A percentile compares a stretch with the other conserved stretches of the same genome.
Evolutionary conservation across 2,797 vertebrate species (phyloP).

Genomic region (Triplophysa yarkandensis): DNA sequence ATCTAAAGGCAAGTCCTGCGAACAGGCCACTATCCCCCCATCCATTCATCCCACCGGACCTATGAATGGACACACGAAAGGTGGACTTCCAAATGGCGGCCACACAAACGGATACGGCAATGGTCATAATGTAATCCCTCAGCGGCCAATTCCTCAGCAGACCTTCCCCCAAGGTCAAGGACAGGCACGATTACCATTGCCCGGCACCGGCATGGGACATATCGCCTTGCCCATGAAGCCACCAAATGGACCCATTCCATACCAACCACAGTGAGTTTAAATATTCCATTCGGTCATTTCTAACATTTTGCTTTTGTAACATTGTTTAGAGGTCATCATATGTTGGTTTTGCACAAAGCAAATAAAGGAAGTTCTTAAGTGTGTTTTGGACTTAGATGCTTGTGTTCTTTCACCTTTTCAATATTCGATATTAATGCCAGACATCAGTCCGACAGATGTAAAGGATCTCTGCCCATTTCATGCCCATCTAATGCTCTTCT

Average conservation of each 20-base stretch:
- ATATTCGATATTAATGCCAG: slow-evolving; percentile 10
- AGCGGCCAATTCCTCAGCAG: slow-evolving; percentile 86
- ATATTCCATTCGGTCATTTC: neutral
- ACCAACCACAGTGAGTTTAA: slow-evolving; percentile 89
- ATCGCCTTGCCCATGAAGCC: slow-evolving; percentile 91
- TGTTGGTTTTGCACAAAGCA: neutral
- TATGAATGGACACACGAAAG: slow-evolving; percentile 64
- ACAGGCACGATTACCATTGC: slow-evolving; percentile 48
- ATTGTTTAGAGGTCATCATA: neutral
- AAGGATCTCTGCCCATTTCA: slow-evolving; percentile 19
- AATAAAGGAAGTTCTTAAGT: neutral
- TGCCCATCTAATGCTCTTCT: slow-evolving; percentile 30
- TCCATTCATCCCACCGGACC: slow-evolving; percentile 71
- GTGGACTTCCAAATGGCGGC: slow-evolving; percentile 52
- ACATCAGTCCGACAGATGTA: slow-evolving; percentile 34
- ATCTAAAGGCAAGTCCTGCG: slow-evolving; percentile 88
- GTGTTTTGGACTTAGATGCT: slow-evolving; percentile 7
- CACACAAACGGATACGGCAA: slow-evolving; percentile 68
- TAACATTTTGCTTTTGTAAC: slow-evolving; percentile 4
- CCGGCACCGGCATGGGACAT: slow-evolving; percentile 79
- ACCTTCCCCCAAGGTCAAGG: slow-evolving; percentile 66
- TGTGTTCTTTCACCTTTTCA: neutral
- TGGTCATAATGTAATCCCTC: slow-evolving; percentile 69
- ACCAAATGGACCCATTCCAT: slow-evolving; percentile 79
- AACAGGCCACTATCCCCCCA: slow-evolving; percentile 73